Evolutionary conservation across 2,888 invertebrate genomes (phyloP).

Genomic region (Catocala nupta): DNA sequence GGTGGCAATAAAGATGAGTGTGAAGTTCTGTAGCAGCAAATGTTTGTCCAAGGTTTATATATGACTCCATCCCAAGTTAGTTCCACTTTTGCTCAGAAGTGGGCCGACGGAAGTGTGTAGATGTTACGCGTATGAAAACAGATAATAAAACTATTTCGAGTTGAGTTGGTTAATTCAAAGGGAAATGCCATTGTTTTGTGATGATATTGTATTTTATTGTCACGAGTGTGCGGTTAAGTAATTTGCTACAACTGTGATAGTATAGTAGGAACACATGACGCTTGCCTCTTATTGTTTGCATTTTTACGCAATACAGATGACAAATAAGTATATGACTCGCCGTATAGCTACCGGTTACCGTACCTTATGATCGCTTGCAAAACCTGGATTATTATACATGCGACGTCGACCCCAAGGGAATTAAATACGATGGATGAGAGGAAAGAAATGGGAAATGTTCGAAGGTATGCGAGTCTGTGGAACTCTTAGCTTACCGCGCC

Average conservation of each 20-base stretch:
- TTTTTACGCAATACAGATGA: too few relatives aligned
- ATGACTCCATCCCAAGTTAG: slow-evolving; percentile 62
- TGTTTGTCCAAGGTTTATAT: slow-evolving; percentile 47
- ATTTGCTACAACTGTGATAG: background rate
- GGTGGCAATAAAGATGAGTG: background rate
- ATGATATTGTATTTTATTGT: slow-evolving; percentile 22
- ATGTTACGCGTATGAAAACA: slow-evolving; percentile 54
- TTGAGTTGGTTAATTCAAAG: slow-evolving; percentile 43
- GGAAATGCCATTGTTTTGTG: slow-evolving; percentile 39
- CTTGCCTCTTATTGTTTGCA: too few relatives aligned
- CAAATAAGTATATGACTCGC: too few relatives aligned
- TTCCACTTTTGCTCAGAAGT: slow-evolving; percentile 72
- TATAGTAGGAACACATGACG: too few relatives aligned
- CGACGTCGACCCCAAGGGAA: too few relatives aligned
- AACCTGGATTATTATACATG: too few relatives aligned
- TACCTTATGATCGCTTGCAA: too few relatives aligned
- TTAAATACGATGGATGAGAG: too few relatives aligned
- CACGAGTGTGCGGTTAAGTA: slow-evolving; percentile 23
- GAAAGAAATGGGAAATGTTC: too few relatives aligned
- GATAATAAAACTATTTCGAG: slow-evolving; percentile 50
- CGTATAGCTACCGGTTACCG: too few relatives aligned
- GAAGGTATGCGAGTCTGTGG: too few relatives aligned
- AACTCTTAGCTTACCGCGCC: too few relatives aligned
- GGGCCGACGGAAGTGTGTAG: slow-evolving; percentile 68
- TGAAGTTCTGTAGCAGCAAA: slow-evolving; percentile 7